Conservation (phyloP, 1,140 invertebrate species). For the Drosophila varians region DNA sequence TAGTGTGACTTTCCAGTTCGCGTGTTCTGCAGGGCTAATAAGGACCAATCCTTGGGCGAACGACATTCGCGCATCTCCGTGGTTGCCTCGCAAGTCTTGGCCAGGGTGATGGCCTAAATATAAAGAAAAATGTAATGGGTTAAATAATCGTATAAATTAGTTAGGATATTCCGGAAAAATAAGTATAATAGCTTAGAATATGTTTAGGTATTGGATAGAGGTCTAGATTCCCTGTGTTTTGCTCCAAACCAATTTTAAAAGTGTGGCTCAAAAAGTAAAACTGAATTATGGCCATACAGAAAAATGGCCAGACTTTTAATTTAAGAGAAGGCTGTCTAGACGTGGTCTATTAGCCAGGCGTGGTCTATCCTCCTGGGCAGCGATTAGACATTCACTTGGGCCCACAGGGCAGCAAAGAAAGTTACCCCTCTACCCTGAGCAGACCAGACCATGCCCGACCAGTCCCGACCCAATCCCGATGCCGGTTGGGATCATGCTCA, state of each 20-base stretch:
- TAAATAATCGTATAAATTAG: too few relatives aligned
- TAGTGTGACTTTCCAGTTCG: slow-evolving; percentile 97
- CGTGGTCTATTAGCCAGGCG: slow-evolving; percentile 39
- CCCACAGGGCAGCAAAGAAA: slow-evolving; percentile 65
- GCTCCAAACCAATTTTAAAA: background rate
- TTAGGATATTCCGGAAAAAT: too few relatives aligned
- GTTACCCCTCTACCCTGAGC: slow-evolving; percentile 28
- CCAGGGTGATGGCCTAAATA: slow-evolving; percentile 90
- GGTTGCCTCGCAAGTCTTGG: slow-evolving; percentile 96
- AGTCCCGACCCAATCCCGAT: slow-evolving; percentile 1
- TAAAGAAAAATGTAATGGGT: background rate
- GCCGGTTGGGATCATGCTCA: slow-evolving; percentile 33
- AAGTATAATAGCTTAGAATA: too few relatives aligned
- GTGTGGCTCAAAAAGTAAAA: slow-evolving; percentile 3
- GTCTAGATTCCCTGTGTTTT: too few relatives aligned
- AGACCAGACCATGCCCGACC: slow-evolving; percentile 18
- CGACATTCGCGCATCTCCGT: slow-evolving; percentile 94
- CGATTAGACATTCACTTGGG: slow-evolving; percentile 73
- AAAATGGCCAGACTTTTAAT: background rate
- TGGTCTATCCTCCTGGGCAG: slow-evolving; percentile 8
- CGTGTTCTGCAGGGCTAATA: slow-evolving; percentile 95
- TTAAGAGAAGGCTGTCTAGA: slow-evolving; percentile 57
- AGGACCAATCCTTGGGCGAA: slow-evolving; percentile 94
- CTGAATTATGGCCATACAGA: background rate
- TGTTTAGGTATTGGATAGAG: too few relatives aligned